Conservation (phyloP, 1,140 invertebrate species). For the Sminthurides bifidus region DNA sequence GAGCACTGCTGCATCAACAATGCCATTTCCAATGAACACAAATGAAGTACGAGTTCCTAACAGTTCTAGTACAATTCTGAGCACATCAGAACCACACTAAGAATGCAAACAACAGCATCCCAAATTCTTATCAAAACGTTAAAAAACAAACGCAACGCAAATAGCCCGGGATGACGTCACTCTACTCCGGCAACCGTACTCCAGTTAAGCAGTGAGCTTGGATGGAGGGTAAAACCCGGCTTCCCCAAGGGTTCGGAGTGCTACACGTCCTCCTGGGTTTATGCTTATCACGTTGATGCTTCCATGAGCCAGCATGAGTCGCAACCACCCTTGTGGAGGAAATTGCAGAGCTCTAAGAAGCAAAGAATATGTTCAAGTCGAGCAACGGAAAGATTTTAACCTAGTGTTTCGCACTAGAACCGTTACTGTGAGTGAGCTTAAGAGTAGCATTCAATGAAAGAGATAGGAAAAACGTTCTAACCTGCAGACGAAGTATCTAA, state of each 20-base stretch:
- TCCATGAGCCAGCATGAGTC: slow-evolving; percentile 78
- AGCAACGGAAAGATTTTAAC: slow-evolving; percentile 35
- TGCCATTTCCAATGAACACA: not conserved
- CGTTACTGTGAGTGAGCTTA: not conserved
- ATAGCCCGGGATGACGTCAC: too few species aligned
- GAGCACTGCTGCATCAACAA: too few species aligned
- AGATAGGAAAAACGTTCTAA: slow-evolving; percentile 42
- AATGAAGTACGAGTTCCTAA: not conserved
- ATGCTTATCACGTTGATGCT: slow-evolving; percentile 88
- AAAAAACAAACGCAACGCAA: too few species aligned
- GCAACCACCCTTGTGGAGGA: slow-evolving; percentile 89
- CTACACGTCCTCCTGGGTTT: slow-evolving; percentile 69
- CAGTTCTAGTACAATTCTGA: not conserved
- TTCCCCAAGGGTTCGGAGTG: slow-evolving; percentile 69
- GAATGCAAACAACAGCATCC: not conserved
- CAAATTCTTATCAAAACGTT: not conserved
- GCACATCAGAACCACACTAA: not conserved
- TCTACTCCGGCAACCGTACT: not conserved
- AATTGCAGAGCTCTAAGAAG: slow-evolving; percentile 78
- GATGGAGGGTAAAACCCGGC: slow-evolving; percentile 73
- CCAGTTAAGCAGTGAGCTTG: slow-evolving; percentile 42
- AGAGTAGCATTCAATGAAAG: not conserved
- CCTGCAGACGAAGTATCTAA: slow-evolving; percentile 95
- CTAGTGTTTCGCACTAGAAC: not conserved
- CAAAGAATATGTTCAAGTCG: not conserved